These are phyloP conservation scores for Rissa tridactyla DNA, from an alignment of 2,113 vertebrate genomes.

Conservation along the genomic window DNA sequence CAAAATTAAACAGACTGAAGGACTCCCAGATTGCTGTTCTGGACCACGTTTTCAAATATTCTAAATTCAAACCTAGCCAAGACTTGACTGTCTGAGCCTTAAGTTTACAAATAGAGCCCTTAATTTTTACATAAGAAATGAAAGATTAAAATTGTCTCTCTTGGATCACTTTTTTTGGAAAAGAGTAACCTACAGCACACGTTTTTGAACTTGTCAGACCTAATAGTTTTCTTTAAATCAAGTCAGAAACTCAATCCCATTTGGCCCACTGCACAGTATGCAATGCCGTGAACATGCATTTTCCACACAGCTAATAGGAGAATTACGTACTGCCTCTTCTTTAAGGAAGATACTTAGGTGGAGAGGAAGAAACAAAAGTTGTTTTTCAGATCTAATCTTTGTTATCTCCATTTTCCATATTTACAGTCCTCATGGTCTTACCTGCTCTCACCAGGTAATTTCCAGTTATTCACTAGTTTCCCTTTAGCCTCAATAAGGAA, in stretches of 20 bases:
- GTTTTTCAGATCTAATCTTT: constrained; percentile 4
- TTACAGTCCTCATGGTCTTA: background rate
- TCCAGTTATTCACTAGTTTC: constrained; percentile 46
- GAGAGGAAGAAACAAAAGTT: background rate
- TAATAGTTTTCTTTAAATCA: background rate
- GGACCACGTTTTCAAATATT: background rate
- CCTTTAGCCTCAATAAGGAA: constrained; percentile 59
- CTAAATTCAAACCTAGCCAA: background rate
- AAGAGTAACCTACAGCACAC: background rate
- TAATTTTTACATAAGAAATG: background rate
- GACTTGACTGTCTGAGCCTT: background rate
- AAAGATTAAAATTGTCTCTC: background rate
- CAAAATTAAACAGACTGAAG: constrained; percentile 9
- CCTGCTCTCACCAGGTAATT: constrained; percentile 61
- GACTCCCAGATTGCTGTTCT: background rate
- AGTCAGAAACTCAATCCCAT: background rate
- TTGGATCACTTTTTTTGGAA: background rate
- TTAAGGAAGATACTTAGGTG: background rate
- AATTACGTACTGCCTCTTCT: background rate
- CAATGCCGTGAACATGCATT: background rate
- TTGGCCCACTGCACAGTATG: background rate
- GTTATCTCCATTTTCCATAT: constrained; percentile 4
- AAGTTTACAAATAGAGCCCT: background rate
- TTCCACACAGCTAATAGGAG: background rate
- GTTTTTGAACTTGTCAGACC: background rate